Conservation (phyloP, 2,113 vertebrate species). For the Myotis yumanensis region DNA sequence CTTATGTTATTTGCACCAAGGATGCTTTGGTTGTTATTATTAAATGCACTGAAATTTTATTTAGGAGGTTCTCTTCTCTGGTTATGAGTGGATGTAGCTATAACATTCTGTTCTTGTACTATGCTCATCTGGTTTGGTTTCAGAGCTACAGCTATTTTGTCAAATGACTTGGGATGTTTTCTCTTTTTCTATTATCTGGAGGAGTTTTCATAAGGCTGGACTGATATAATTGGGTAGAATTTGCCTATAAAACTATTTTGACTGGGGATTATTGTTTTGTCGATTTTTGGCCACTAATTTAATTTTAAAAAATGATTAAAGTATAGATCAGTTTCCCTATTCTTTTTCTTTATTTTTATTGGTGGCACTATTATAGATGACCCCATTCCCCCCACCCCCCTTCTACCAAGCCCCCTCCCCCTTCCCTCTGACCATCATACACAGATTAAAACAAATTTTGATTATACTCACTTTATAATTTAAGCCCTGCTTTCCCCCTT, state of each 20-base stretch:
- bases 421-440: neutral
- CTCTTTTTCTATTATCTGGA: neutral
- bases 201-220: neutral
- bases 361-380: neutral
- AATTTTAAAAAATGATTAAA: neutral
- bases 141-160: neutral
- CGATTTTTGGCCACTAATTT: conserved; percentile 28
- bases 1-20: neutral
- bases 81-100: neutral
- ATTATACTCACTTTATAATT: neutral
- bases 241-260: neutral
- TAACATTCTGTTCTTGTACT: neutral
- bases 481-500: neutral
- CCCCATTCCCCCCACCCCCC: neutral
- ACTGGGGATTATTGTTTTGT: neutral
- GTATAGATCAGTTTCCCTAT: neutral
- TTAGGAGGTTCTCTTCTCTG: neutral
- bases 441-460: neutral
- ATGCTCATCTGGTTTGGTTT: neutral
- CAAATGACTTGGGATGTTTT: neutral
- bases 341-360: neutral
- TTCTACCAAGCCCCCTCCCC: neutral
- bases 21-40: neutral
- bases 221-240: neutral
- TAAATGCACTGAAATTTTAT: neutral